A percentile compares a stretch with the other conserved stretches of the same genome.
These are phyloP conservation scores for Aurelia aurita DNA, from an alignment of 30 jellyfish, hydroid and myxozoan genomes.

Conservation along the genomic window DNA sequence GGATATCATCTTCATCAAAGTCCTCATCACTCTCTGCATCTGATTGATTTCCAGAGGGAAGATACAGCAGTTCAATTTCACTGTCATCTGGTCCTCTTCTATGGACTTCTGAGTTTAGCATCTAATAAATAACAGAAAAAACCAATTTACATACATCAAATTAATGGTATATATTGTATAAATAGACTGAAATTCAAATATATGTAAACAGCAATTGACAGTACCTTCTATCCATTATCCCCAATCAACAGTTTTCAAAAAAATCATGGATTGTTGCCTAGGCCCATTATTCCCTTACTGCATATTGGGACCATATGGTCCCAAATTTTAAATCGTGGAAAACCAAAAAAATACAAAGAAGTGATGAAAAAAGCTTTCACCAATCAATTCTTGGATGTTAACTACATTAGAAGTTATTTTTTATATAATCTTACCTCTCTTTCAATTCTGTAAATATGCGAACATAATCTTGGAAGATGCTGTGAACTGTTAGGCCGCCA, in stretches of 20 bases:
- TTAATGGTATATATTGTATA: neutral
- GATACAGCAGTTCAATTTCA: neutral
- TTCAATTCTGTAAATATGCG: too few relatives aligned
- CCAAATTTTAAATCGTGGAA: too few relatives aligned
- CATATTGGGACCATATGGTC: too few relatives aligned
- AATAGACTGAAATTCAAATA: neutral
- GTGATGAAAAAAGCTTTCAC: too few relatives aligned
- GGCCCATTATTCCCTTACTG: too few relatives aligned
- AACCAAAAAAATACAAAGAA: too few relatives aligned
- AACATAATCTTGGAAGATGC: too few relatives aligned
- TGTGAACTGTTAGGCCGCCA: too few relatives aligned
- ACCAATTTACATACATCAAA: neutral
- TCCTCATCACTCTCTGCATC: conserved; percentile 2
- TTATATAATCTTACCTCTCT: too few relatives aligned
- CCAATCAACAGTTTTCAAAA: neutral
- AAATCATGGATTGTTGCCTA: neutral
- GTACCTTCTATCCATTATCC: neutral
- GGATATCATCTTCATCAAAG: neutral
- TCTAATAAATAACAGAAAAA: neutral
- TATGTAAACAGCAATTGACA: neutral
- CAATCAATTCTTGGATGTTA: too few relatives aligned
- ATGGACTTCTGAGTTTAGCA: neutral
- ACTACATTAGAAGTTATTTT: too few relatives aligned
- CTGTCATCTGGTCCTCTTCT: neutral
- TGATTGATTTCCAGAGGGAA: conserved; percentile 1